These are phyloP conservation scores for Dastarcus helophoroides DNA, from an alignment of 2,888 invertebrate genomes.

Conservation along the genomic window DNA sequence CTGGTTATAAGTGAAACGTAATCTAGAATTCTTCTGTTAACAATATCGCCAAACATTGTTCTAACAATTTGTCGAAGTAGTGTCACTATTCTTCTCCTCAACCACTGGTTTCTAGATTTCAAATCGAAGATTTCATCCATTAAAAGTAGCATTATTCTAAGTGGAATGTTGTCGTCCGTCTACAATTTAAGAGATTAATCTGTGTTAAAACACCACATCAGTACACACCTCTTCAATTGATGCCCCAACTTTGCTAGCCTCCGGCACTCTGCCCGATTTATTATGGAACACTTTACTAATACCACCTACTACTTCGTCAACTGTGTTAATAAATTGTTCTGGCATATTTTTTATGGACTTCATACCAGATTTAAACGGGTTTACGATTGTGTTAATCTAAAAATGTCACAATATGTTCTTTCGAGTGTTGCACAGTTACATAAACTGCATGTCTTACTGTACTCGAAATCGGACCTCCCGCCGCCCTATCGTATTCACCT, in stretches of 20 bases:
- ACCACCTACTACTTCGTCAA: conserved; percentile 74
- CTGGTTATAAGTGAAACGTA: conserved; percentile 78
- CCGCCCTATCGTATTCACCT: conserved; percentile 56
- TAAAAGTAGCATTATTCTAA: conserved; percentile 64
- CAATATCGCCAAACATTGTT: conserved; percentile 71
- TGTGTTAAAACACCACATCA: not conserved
- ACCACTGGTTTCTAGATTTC: conserved; percentile 70
- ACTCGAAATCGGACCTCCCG: conserved; percentile 46
- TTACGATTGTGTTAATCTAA: conserved; percentile 34
- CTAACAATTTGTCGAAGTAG: conserved; percentile 65
- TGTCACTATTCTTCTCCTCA: conserved; percentile 62
- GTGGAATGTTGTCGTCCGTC: conserved; percentile 63
- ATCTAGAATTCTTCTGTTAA: conserved; percentile 78
- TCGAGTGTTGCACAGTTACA: too few species aligned
- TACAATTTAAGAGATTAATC: conserved; percentile 22
- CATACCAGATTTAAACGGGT: conserved; percentile 71
- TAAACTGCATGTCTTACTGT: conserved; percentile 37
- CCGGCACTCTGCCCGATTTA: conserved; percentile 34
- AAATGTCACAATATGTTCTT: not conserved
- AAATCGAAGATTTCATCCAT: conserved; percentile 81
- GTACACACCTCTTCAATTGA: conserved; percentile 43
- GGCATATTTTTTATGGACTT: conserved; percentile 80
- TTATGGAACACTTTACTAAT: conserved; percentile 65
- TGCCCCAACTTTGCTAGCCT: conserved; percentile 37
- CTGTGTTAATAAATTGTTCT: conserved; percentile 74